Percentiles rank a stretch among this genome's conserved stretches.
These are phyloP conservation scores for Simalia tracyae DNA, from an alignment of 2,797 vertebrate species.

Conservation along the genomic window DNA sequence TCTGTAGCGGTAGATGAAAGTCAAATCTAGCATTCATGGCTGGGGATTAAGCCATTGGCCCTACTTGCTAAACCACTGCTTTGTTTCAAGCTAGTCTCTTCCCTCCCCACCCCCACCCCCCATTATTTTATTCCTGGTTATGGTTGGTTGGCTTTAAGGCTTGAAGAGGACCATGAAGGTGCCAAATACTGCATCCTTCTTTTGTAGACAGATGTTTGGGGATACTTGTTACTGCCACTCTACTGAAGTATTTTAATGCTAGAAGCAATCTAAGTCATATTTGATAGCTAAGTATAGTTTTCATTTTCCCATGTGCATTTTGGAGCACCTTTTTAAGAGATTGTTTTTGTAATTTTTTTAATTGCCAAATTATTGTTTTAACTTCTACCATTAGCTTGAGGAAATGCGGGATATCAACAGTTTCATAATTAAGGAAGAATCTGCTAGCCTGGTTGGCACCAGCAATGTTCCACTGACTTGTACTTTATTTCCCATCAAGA, in stretches of 20 bases:
- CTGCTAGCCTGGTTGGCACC: not conserved
- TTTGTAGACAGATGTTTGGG: not conserved
- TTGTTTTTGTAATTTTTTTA: not conserved
- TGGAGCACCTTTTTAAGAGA: not conserved
- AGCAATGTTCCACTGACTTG: not conserved
- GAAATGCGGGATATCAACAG: not conserved
- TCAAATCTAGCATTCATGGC: not conserved
- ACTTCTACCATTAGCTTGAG: not conserved
- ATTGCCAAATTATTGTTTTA: conserved; percentile 6
- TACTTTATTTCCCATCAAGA: not conserved
- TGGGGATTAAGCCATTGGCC: not conserved
- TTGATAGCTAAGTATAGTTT: not conserved
- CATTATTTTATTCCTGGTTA: not conserved
- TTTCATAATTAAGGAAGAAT: not conserved
- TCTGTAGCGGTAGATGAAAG: not conserved
- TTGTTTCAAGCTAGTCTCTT: not conserved
- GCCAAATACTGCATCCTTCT: not conserved
- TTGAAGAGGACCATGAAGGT: not conserved
- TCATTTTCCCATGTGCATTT: not conserved
- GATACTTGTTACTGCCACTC: not conserved
- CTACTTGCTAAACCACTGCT: not conserved
- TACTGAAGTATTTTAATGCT: not conserved
- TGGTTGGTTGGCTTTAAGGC: not conserved
- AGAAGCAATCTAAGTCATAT: not conserved
- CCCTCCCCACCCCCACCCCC: not conserved